Base-by-base conservation (phyloP, 2,888 invertebrate genomes). In the Ceraclea dissimilis region DNA sequence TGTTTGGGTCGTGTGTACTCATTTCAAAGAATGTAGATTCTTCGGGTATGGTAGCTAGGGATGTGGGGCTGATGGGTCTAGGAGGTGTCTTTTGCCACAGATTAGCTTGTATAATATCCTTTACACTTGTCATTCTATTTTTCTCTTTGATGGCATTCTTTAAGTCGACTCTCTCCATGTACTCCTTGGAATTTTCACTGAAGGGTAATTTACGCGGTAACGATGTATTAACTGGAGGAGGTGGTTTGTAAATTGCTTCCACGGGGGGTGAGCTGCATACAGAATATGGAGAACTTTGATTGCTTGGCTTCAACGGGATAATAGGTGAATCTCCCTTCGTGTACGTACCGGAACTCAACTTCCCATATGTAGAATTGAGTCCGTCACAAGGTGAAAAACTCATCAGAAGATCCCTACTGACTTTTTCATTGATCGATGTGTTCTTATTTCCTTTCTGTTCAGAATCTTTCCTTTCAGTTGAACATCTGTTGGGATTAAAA, bases 321-420 rank as follows among this genome's bases (percentile, higher is more conserved):
- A 69, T 68, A 0, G 76, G 76, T 1, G 77, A 77, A 39, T 79
- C 78, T 5, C 61, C 63, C 66, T 79, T 80, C 5, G 76, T 76
- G 60, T 72, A 81, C 1, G 80, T 80, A 62, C 79, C 78, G 1
- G 75, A 74, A 64, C 73, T 74, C 10, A 74, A 62, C 67, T 73
- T 76, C 19, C 60, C 49, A 58, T 67, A 66, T 2, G 68, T 65
- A 19, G 73, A 71, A 48, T 74, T 54, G 13, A 56, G 47, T 1
- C 46, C 72, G 49, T 74, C 70, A 5, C 70, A 70, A 22, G 72
- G 63, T 11, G 59, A 59, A 48, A 49, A 56, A n/a, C 47, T 43
- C 17, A 43, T 22, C 13, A 57, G 50, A 34, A 53, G 44, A n/a
- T 57, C 57, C 31, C 49, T 43, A 16, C 46, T 56, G 44, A 46